These are phyloP conservation scores for Escarpia spicata DNA, from an alignment of 2,888 invertebrate species.

Conservation along the genomic window DNA sequence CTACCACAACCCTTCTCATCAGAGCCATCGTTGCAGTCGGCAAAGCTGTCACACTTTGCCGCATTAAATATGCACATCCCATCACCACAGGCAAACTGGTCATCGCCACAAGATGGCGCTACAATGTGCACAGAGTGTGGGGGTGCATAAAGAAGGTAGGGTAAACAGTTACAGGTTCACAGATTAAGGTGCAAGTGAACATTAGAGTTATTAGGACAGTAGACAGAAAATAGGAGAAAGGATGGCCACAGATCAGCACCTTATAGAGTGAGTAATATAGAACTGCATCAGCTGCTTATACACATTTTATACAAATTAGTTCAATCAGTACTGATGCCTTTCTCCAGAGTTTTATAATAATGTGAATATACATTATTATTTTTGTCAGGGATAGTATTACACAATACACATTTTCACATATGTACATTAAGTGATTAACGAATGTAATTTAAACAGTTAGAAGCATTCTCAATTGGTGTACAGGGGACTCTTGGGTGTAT, in stretches of 20 bases:
- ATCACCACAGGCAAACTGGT: conserved; percentile 27
- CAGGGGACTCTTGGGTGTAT: not conserved
- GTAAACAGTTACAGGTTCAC: conserved; percentile 19
- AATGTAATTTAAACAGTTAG: conserved; percentile 13
- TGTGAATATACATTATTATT: not conserved
- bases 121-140: conserved; percentile 19
- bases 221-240: not conserved
- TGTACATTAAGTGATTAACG: not conserved
- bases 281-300: not conserved
- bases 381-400: not conserved
- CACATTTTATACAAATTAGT: conserved; percentile 21
- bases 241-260: not conserved
- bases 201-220: too few species aligned
- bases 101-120: conserved; percentile 23
- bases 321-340: conserved; percentile 19
- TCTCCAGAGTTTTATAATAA: not conserved
- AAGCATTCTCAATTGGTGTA: conserved; percentile 1
- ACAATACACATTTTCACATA: conserved; percentile 20
- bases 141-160: conserved; percentile 17
- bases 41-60: conserved; percentile 14
- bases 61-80: conserved; percentile 27
- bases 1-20: conserved; percentile 35
- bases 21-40: conserved; percentile 28
- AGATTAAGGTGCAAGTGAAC: not conserved
- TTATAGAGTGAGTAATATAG: not conserved